Evolutionary conservation across 2,113 vertebrate species (phyloP).

Genomic region (Protomyctophum bolini): DNA sequence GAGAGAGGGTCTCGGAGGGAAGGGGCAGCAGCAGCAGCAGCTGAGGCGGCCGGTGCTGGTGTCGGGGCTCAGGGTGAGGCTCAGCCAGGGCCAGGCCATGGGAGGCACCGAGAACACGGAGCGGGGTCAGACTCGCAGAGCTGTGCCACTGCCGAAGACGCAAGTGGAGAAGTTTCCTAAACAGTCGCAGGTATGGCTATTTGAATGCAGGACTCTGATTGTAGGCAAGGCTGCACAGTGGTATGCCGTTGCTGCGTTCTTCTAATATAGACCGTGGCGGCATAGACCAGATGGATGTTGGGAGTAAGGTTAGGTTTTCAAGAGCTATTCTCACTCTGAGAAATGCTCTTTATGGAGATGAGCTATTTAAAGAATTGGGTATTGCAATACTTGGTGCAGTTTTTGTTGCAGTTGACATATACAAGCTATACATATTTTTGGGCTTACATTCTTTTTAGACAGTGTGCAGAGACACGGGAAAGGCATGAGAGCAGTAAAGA

Average conservation of each 20-base stretch:
- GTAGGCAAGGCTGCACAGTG: constrained; percentile 40
- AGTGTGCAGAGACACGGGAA: too few species aligned
- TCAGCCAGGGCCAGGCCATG: constrained; percentile 2
- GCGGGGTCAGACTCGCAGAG: background rate
- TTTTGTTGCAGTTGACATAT: too few species aligned
- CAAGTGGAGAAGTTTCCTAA: constrained; percentile 39
- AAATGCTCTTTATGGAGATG: background rate
- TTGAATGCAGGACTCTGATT: background rate
- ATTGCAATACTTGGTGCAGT: too few species aligned
- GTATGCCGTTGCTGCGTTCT: constrained; percentile 9
- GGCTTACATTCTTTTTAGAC: too few species aligned
- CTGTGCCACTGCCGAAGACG: constrained; percentile 12
- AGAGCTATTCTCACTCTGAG: too few species aligned
- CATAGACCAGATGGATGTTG: too few species aligned
- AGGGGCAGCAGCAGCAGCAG: background rate
- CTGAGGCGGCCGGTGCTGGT: constrained; percentile 14
- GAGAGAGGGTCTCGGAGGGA: background rate
- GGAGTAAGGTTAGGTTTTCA: too few species aligned
- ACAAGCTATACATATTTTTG: too few species aligned
- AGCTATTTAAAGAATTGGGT: background rate
- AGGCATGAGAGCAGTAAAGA: too few species aligned
- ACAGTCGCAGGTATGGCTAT: constrained; percentile 59
- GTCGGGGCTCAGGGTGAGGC: background rate
- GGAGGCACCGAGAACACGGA: background rate
- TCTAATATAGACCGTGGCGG: too few species aligned